Conservation (phyloP, 2,797 vertebrate species). For the Sebastes jordani region DNA sequence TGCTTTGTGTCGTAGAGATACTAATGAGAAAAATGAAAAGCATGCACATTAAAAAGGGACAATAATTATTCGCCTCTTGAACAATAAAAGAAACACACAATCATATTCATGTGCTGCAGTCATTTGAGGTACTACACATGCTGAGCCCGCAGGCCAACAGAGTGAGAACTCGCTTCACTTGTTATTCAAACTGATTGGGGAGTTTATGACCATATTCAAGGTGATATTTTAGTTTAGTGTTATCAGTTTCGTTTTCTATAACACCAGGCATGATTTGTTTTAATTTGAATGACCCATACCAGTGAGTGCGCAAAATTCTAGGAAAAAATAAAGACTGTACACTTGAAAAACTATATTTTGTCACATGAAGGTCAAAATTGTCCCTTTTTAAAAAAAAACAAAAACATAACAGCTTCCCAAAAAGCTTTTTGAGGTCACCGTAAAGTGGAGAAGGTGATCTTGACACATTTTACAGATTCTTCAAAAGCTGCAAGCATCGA, state of each 20-base stretch:
- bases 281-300: constrained; percentile 20
- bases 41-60: background rate
- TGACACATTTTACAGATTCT: constrained; percentile 55
- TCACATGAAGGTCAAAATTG: constrained; percentile 43
- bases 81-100: background rate
- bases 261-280: background rate
- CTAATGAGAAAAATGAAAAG: constrained; percentile 40
- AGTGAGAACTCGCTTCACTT: background rate
- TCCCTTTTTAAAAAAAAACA: background rate
- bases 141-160: background rate
- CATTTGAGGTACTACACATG: background rate
- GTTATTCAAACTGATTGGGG: background rate
- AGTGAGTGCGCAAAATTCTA: background rate
- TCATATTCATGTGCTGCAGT: background rate
- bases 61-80: constrained; percentile 5
- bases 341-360: constrained; percentile 1
- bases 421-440: constrained; percentile 56
- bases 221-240: constrained; percentile 1
- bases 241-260: background rate
- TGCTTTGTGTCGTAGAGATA: constrained; percentile 17
- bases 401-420: constrained; percentile 10
- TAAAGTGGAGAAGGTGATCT: constrained; percentile 47
- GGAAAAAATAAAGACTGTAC: background rate
- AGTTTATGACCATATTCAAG: constrained; percentile 9
- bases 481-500: constrained; percentile 29